Conservation (phyloP, 2,113 vertebrate species). For the Cyprinus carpio region DNA sequence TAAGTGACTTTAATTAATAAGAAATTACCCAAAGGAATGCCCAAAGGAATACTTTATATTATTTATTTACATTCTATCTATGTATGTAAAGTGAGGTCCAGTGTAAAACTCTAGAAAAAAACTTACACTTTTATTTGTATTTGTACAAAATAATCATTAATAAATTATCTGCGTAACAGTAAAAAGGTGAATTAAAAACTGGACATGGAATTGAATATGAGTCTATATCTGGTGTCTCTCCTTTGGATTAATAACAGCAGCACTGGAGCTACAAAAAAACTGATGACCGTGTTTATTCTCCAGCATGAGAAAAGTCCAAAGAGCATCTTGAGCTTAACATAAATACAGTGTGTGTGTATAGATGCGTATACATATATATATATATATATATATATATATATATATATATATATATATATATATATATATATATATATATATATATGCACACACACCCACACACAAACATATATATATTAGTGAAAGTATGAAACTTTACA, state of each 20-base stretch:
- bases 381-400: not conserved
- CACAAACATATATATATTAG: not conserved
- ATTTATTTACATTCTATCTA: not conserved
- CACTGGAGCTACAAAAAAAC: not conserved
- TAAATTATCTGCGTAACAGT: not conserved
- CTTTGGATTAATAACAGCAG: not conserved
- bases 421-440: not conserved
- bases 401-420: not conserved
- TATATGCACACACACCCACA: not conserved
- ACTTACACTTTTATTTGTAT: not conserved
- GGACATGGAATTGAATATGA: not conserved
- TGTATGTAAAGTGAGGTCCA: not conserved
- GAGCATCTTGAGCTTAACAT: not conserved
- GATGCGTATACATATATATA: not conserved
- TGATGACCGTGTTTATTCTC: not conserved
- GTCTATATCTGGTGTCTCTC: not conserved
- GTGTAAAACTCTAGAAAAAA: not conserved
- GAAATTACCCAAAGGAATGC: not conserved
- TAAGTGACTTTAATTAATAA: not conserved
- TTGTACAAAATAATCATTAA: not conserved
- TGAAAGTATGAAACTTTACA: not conserved
- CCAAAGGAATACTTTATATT: not conserved
- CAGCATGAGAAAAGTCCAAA: not conserved
- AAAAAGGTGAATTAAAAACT: not conserved
- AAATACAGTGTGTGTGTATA: not conserved